Evolutionary conservation across 2,113 vertebrate genomes (phyloP), one percentile per base, ranked within the genome.

Genomic region (Pseudorasbora parva): DNA sequence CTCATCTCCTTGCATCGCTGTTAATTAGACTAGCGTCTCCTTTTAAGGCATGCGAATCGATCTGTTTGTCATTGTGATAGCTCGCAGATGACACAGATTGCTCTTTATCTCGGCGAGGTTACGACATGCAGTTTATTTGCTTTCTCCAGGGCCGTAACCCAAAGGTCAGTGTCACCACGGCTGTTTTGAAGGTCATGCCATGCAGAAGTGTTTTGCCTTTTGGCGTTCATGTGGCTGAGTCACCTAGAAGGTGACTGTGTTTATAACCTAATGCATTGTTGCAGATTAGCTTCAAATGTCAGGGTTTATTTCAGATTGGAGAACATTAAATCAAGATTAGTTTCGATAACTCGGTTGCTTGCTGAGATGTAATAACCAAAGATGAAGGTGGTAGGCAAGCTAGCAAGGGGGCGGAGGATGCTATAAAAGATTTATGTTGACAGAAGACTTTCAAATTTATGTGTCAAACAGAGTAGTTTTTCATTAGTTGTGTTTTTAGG

Each of bases 271-370:
- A 84, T 88, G 75, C 62, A 43, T 37, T 47, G 4, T 81, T 43
- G 59, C 74, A 73, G 75, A 27, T 57, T 49, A 47, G 78, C 57
- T 69, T 25, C 12, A 89, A 88, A 89, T 88, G 87, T 64, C 85
- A 87, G 59, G 17, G 30, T 75, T 71, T 30, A 21, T 41, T 75
- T 62, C 56, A 33, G 47, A 68, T 77, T 54, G 8, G 21, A 64
- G 51, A 71, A 64, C 57, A 66, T 81, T 83, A 57, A 71, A 68
- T 62, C 75, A 30, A 59, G 54, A 33, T 45, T 43, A 47, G 15
- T 43, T 77, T n/a, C 33, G 11, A 56, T 84, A 60, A 57, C 57
- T 45, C 30, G 49, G 60, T 68, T 72, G 19, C 17, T 47, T 14
- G 12, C 21, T 11, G 71, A 30, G 45, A 60, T 57, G 56, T 82